Evolutionary conservation across 2,797 vertebrate species (phyloP), one percentile per base, ranked within the genome.

Genomic region (Megalops cyprinoides): DNA sequence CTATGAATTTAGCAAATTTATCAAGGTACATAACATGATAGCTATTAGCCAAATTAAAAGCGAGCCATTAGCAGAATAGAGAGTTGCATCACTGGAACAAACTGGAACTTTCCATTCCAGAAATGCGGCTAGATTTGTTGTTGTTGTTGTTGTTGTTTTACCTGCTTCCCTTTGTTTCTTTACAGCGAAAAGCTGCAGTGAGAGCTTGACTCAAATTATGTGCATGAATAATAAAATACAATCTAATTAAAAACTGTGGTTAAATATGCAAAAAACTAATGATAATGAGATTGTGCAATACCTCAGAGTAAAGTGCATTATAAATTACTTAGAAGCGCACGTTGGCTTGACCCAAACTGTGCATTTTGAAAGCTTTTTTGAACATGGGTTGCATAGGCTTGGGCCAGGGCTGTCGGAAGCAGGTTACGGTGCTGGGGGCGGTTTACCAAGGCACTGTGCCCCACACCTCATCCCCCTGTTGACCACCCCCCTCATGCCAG

Each of bases 201-300:
- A 86, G 92, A 94, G 94, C 95, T 95, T 85, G 94, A 95, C 94
- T 96, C 94, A 97, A 97, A 98, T 99, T 98, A 99, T 99, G 97
- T 97, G 96, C 98, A 99, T 99, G 97, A 99, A 99, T 99, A 99
- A 99, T 99, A 98, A 98, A 98, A 97, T 96, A 97, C 96, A 95
- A 94, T 97, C 97, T 99, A 99, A 99, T 99, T 99, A 99, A 99
- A 99, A 98, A 98, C 93, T 95, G 95, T 97, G 95, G 97, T 99
- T 99, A 99, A 99, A 97, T 99, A 99, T 99, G 98, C 97, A 99
- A 98, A 99, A 94, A 80, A 62, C 93, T 96, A 97, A 99, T 98
- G 97, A 96, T 99, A 98, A 99, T 98, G 97, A 98, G 97, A 97
- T 96, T 96, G 96, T 90, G 96, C 96, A 97, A 98, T 99, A 95